A percentile compares a stretch with the other conserved stretches of the same genome.
Conservation (phyloP, 2,888 invertebrate genomes). For the Brachylomia viminalis region DNA sequence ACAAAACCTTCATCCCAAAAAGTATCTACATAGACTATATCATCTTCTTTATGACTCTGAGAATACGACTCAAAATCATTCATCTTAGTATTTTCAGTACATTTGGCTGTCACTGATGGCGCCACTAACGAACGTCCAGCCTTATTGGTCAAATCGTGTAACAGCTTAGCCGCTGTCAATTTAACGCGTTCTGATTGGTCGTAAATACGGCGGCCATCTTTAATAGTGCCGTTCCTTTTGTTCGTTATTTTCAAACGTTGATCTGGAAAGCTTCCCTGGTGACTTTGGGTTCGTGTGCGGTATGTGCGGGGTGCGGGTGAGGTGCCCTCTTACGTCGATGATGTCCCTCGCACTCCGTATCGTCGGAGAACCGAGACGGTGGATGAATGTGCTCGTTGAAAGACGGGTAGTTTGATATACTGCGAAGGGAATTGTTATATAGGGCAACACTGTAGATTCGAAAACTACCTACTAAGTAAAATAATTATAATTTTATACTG, state of each 20-base stretch:
- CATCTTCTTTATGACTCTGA: slow-evolving; percentile 33
- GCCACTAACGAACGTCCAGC: slow-evolving; percentile 29
- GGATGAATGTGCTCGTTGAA: slow-evolving; percentile 96
- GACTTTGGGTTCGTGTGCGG: slow-evolving; percentile 86
- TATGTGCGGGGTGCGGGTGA: slow-evolving; percentile 75
- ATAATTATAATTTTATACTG: neutral
- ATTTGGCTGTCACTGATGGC: slow-evolving; percentile 37
- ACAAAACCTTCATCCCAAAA: slow-evolving; percentile 51
- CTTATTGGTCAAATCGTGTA: slow-evolving; percentile 26
- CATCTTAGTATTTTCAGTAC: slow-evolving; percentile 47
- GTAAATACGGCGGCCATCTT: slow-evolving; percentile 42
- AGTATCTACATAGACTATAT: slow-evolving; percentile 54
- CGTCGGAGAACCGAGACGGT: slow-evolving; percentile 96
- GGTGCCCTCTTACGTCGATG: slow-evolving; percentile 84
- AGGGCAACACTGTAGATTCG: slow-evolving; percentile 7
- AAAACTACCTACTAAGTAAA: neutral
- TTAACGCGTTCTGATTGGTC: slow-evolving; percentile 32
- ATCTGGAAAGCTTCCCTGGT: slow-evolving; percentile 94
- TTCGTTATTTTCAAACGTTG: slow-evolving; percentile 91
- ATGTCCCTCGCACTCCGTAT: slow-evolving; percentile 91
- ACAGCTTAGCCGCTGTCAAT: slow-evolving; percentile 27
- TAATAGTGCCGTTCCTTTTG: slow-evolving; percentile 37
- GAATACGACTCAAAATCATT: slow-evolving; percentile 50
- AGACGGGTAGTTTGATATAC: slow-evolving; percentile 95
- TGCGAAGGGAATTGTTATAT: slow-evolving; percentile 72